Evolutionary conservation across 2,797 vertebrate genomes (phyloP).

Genomic region (Tarsius wallacei): DNA sequence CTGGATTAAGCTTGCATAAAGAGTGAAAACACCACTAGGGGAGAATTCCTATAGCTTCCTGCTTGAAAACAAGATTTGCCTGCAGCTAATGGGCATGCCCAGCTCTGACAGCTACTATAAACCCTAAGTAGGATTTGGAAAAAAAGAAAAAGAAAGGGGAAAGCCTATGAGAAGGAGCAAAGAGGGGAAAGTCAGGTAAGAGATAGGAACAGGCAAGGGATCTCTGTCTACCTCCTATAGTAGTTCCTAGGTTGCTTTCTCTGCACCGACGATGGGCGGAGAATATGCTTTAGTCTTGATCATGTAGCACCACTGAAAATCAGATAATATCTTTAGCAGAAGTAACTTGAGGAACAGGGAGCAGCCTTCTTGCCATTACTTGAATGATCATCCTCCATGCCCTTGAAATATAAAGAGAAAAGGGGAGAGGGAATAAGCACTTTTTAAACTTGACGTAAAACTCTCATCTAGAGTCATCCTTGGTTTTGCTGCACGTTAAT

Average conservation of each 20-base stretch:
- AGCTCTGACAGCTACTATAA: constrained; percentile 59
- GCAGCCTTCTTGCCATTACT: neutral
- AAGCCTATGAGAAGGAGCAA: neutral
- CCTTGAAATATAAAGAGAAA: constrained; percentile 25
- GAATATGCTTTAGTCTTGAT: neutral
- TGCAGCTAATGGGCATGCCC: constrained; percentile 75
- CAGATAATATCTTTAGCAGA: constrained; percentile 22
- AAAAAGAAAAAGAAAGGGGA: neutral
- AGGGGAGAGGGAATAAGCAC: neutral
- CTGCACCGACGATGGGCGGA: neutral
- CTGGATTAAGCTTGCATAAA: constrained; percentile 80
- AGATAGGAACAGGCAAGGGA: accelerated
- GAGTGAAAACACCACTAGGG: constrained; percentile 78
- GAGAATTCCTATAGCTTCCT: constrained; percentile 82
- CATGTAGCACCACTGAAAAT: neutral
- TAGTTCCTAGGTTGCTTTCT: neutral
- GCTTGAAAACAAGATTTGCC: constrained; percentile 81
- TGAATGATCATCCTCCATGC: neutral
- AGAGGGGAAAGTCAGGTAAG: neutral
- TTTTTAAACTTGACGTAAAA: neutral
- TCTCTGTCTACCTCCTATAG: neutral
- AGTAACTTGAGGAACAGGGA: neutral
- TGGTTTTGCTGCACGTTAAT: neutral
- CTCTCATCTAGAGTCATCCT: neutral
- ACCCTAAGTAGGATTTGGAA: neutral